Conservation (phyloP, 2,888 invertebrate genomes). For the Drosophila birchii region DNA sequence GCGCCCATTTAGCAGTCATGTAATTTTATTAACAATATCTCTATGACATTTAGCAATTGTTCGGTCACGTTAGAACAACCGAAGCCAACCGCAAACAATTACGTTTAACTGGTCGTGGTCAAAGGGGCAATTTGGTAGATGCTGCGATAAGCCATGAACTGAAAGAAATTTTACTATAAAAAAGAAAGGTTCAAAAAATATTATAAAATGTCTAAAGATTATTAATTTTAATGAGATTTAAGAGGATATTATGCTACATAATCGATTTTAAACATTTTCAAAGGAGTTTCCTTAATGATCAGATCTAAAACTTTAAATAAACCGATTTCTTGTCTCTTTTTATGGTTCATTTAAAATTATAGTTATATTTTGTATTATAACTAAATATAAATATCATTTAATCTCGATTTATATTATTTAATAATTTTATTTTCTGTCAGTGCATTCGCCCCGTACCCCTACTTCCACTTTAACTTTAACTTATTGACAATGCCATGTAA, state of each 20-base stretch:
- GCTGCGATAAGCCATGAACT: conserved; percentile 54
- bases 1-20: conserved; percentile 51
- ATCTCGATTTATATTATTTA: no score
- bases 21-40: conserved; percentile 52
- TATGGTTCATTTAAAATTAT: no score
- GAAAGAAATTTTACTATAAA: not conserved
- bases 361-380: no score
- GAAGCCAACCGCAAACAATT: conserved; percentile 46
- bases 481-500: conserved; percentile 42
- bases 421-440: not conserved
- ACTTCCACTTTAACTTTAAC: conserved; percentile 24
- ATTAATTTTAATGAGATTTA: not conserved
- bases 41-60: conserved; percentile 58
- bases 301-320: no score
- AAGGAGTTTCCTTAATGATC: no score
- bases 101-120: conserved; percentile 52
- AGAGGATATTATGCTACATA: not conserved
- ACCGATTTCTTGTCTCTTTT: no score
- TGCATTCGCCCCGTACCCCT: conserved; percentile 44
- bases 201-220: no score
- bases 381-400: no score
- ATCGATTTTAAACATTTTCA: no score
- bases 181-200: not conserved
- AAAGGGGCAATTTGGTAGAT: conserved; percentile 64
- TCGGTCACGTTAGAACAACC: conserved; percentile 56